Percentiles rank a stretch among this genome's conserved stretches.
Conservation (phyloP, 23 tunicate species). For the Botrylloides violaceus region DNA sequence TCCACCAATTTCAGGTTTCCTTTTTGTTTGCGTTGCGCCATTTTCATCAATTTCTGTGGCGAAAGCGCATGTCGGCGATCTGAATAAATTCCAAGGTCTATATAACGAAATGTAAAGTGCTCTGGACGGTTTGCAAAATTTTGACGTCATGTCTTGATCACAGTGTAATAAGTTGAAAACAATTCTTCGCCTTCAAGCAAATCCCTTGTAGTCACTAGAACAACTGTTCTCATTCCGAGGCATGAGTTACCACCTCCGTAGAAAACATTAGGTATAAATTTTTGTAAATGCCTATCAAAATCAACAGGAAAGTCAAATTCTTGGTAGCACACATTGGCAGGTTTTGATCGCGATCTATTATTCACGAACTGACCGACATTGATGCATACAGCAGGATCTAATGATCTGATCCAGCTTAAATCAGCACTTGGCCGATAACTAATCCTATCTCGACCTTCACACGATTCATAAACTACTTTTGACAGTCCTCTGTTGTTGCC, state of each 20-base stretch:
- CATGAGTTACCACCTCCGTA: slow-evolving; percentile 17
- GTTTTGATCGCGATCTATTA: slow-evolving; percentile 25
- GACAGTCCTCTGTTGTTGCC: slow-evolving; percentile 67
- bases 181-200: slow-evolving; percentile 65
- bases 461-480: slow-evolving; percentile 46
- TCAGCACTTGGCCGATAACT: slow-evolving; percentile 44
- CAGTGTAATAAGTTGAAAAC: slow-evolving; percentile 66
- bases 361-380: slow-evolving; percentile 86
- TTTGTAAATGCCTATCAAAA: slow-evolving; percentile 46
- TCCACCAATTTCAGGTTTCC: slow-evolving; percentile 23
- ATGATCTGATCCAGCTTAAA: slow-evolving; percentile 33
- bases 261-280: slow-evolving; percentile 74
- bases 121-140: neutral
- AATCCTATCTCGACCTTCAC: slow-evolving; percentile 71
- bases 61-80: neutral
- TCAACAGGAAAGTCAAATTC: slow-evolving; percentile 55
- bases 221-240: slow-evolving; percentile 52
- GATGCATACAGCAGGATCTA: slow-evolving; percentile 3
- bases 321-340: slow-evolving; percentile 79
- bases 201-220: slow-evolving; percentile 51
- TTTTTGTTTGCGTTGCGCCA: neutral
- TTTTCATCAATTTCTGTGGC: neutral
- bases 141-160: slow-evolving; percentile 13
- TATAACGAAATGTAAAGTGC: too few relatives aligned
- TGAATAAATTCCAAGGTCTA: too few relatives aligned